phyloP scores from a whole-genome alignment of 2,113 vertebrate genomes.

The Rhombomys opimus region DNA sequence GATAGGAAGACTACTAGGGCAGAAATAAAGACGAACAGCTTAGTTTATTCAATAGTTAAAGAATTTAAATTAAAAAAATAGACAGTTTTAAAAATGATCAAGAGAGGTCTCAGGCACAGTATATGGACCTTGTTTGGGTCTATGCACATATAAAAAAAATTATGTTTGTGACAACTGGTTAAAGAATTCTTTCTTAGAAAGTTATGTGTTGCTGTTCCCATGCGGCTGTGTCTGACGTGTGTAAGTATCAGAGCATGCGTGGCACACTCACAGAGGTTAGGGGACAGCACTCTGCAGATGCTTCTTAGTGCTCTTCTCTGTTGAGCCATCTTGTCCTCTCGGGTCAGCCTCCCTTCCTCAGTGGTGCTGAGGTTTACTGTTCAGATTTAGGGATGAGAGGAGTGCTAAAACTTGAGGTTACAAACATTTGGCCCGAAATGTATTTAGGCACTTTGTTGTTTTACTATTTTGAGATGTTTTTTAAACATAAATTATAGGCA shows the following conservation, averaged over 20 bases:
- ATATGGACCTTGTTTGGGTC: neutral
- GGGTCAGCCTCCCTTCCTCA: neutral
- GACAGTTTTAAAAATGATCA: constrained; percentile 20
- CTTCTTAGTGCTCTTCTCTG: neutral
- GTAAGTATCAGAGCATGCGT: neutral
- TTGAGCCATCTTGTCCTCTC: neutral
- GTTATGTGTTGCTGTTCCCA: neutral
- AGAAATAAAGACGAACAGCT: neutral
- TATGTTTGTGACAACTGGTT: neutral
- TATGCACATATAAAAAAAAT: neutral
- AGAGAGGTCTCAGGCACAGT: neutral
- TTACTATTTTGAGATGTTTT: neutral
- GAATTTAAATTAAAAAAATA: neutral
- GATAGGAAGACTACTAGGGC: neutral
- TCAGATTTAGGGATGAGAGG: neutral
- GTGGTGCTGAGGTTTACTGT: neutral
- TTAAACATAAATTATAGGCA: neutral
- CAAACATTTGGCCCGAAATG: neutral
- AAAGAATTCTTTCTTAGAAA: neutral
- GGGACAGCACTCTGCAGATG: neutral
- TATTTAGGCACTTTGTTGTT: neutral
- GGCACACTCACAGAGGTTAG: neutral
- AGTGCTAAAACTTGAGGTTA: neutral
- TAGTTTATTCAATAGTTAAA: constrained; percentile 17
- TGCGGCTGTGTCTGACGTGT: neutral